Conservation (phyloP, 2,797 vertebrate species). For the Gastrophryne carolinensis region DNA sequence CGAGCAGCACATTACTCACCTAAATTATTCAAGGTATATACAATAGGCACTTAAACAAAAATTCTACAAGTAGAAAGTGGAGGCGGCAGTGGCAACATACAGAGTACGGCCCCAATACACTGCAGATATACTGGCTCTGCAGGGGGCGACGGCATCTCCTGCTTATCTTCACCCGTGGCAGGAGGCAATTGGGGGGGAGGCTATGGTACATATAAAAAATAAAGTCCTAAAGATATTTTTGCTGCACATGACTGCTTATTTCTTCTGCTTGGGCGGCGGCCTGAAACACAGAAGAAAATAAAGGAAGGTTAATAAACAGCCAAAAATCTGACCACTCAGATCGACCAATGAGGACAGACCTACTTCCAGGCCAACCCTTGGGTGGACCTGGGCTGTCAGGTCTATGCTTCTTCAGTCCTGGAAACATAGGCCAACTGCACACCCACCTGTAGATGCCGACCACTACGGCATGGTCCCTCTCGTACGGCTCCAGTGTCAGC, state of each 20-base stretch:
- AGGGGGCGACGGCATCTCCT: neutral
- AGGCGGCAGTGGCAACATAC: too few species aligned
- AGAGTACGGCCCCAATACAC: neutral
- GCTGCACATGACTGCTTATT: neutral
- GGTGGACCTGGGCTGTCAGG: too few species aligned
- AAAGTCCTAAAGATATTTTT: neutral
- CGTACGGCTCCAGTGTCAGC: conserved; percentile 88
- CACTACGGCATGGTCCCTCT: conserved; percentile 88
- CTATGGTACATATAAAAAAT: neutral
- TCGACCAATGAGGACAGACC: too few species aligned
- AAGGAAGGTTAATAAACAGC: too few species aligned
- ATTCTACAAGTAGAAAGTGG: too few species aligned
- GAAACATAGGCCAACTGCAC: neutral
- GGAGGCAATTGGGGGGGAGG: neutral
- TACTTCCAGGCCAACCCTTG: too few species aligned
- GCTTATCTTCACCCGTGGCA: neutral
- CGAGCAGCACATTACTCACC: too few species aligned
- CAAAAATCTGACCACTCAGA: too few species aligned
- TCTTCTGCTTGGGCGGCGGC: conserved; percentile 45
- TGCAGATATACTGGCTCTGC: neutral
- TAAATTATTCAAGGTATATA: too few species aligned
- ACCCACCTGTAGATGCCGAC: conserved; percentile 88
- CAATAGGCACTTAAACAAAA: too few species aligned
- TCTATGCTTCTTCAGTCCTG: too few species aligned
- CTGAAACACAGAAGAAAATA: neutral